Evolutionary conservation across 23 tunicate genomes (phyloP), one percentile per base, ranked within the genome.

Genomic region (Clavelina lepadiformis): DNA sequence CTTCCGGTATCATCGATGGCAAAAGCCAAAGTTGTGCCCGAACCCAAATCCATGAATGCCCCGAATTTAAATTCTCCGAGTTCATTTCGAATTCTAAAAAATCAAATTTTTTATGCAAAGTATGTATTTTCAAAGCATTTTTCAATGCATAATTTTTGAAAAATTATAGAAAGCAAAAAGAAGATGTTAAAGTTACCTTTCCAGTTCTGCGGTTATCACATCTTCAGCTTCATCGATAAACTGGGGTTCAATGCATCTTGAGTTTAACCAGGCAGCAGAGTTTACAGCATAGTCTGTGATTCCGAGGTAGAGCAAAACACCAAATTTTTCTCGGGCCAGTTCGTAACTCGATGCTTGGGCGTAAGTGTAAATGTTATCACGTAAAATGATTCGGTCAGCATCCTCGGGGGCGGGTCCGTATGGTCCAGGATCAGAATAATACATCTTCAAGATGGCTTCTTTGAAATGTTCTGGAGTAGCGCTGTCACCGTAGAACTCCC

Each of bases 1-100:
- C 91, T 82, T 21, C 91, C 91, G 3, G 91, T 82, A 32, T 74
- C 76, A 50, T 82, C 91, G 25, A 82, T 82, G 19, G 67, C 91
- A 34, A 82, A 82, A 8, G 81, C 81, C 8, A 82, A 46, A 3
- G 81, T 74, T 23, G 91, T 82, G 3, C 91, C 91, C n/a, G 51
- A 27, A n/a, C 71, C 67, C 13, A 82, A 53, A 5, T 41, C 69
- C 44, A 82, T 32, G 26, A 82, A 67, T 38, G 22, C 28, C 5
- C 81, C 75, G 37, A 63, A 82, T n/a, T 25, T 33, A 31, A 45
- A 60, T 2, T 82, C 91, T 7, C 91, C 91, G 52, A 82, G 46
- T 56, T 66, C 52, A 30, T 75, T 51, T 28, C 91, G 81, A n/a
- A 82, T 33, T 44, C 91, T 41, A 15, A 8, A 41, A 41, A 11